Percentiles rank a stretch among this genome's conserved stretches.
These are phyloP conservation scores for Heliconius charithonia DNA, from an alignment of 2,888 invertebrate species.

Conservation along the genomic window DNA sequence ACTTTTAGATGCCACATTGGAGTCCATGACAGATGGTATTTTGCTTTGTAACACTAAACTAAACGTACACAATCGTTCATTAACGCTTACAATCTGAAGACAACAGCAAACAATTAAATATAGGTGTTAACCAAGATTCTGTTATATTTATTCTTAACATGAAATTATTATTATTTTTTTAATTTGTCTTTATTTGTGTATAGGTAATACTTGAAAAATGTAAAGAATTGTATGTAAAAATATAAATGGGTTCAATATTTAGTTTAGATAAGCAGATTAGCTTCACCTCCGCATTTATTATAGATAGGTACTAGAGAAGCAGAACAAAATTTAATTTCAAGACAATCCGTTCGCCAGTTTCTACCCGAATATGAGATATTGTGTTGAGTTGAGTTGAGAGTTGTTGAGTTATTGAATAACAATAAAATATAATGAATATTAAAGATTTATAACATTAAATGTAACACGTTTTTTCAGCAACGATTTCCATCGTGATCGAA, in stretches of 20 bases:
- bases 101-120: constrained; percentile 5
- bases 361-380: too few relatives aligned
- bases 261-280: background rate
- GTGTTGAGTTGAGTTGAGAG: too few relatives aligned
- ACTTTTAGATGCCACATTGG: constrained; percentile 45
- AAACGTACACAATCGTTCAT: constrained; percentile 7
- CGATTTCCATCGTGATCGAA: constrained; percentile 1
- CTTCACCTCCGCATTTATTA: too few relatives aligned
- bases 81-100: constrained; percentile 6
- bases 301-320: too few relatives aligned
- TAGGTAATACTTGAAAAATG: background rate
- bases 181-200: background rate
- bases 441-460: background rate
- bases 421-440: background rate
- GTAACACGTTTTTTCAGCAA: background rate
- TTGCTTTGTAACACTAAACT: constrained; percentile 45
- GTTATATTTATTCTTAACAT: background rate
- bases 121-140: background rate
- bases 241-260: background rate
- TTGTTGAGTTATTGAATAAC: too few relatives aligned
- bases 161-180: background rate
- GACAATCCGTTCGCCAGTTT: too few relatives aligned
- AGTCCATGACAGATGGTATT: constrained; percentile 33
- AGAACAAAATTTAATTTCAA: too few relatives aligned
- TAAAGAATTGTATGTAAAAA: background rate